Evolutionary conservation across 2,797 vertebrate genomes (phyloP).

Genomic region (Philypnodon macrostomus): DNA sequence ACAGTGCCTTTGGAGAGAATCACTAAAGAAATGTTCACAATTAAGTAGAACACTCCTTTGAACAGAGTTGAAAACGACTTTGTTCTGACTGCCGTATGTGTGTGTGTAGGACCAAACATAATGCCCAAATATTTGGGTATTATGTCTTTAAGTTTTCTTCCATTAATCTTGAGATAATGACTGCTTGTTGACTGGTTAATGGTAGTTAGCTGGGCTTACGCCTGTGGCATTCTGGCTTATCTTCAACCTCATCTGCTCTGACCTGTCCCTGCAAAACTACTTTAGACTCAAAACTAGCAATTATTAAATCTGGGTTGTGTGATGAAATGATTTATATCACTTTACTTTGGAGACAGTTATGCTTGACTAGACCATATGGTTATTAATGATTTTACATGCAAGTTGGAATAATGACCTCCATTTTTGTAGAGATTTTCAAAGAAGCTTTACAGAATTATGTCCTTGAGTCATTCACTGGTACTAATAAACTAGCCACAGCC

Average conservation of each 20-base stretch:
- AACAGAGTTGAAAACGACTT: background rate
- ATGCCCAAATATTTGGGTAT: background rate
- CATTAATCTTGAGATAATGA: background rate
- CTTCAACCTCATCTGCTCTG: background rate
- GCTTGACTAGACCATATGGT: background rate
- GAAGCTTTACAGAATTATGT: too few relatives aligned
- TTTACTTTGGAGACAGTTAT: background rate
- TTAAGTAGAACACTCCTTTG: background rate
- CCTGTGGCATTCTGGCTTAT: background rate
- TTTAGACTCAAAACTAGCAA: background rate
- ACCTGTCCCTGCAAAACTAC: background rate
- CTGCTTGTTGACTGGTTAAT: background rate
- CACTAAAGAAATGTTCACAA: background rate
- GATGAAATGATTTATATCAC: background rate
- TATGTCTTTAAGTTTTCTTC: background rate
- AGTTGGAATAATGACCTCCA: too few relatives aligned
- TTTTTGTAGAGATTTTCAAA: too few relatives aligned
- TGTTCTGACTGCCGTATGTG: too few relatives aligned
- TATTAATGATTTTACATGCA: background rate
- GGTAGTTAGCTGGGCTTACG: background rate
- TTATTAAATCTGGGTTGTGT: background rate
- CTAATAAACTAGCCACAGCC: too few relatives aligned
- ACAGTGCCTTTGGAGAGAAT: background rate
- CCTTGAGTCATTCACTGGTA: too few relatives aligned
- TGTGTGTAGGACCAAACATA: too few relatives aligned